Conservation (phyloP, 2,888 invertebrate genomes). For the Eupithecia inturbata region DNA sequence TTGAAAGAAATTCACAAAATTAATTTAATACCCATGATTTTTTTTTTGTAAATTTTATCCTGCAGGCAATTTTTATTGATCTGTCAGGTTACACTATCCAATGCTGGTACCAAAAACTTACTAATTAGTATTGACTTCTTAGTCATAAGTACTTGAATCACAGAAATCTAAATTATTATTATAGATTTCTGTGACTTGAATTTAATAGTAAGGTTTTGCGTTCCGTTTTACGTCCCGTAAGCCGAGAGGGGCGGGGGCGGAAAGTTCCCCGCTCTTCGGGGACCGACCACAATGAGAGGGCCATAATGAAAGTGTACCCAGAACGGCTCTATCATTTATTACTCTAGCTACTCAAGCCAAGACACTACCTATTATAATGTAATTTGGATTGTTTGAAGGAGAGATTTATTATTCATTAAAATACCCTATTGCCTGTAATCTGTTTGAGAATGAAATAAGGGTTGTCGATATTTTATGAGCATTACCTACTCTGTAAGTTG, state of each 20-base stretch:
- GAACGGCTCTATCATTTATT: constrained; percentile 62
- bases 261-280: constrained; percentile 57
- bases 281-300: constrained; percentile 62
- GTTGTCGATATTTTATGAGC: constrained; percentile 30
- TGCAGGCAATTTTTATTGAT: too few relatives aligned
- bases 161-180: too few relatives aligned
- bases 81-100: background rate
- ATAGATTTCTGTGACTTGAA: too few relatives aligned
- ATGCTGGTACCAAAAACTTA: background rate
- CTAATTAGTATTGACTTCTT: too few relatives aligned
- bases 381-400: constrained; percentile 48
- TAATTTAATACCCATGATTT: background rate
- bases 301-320: constrained; percentile 67
- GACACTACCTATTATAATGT: constrained; percentile 45
- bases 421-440: constrained; percentile 43
- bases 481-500: constrained; percentile 15
- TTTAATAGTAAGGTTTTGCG: constrained; percentile 63
- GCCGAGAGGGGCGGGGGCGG: constrained; percentile 57
- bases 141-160: constrained; percentile 45
- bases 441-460: constrained; percentile 43
- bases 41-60: background rate
- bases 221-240: constrained; percentile 51
- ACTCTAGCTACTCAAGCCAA: constrained; percentile 49
- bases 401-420: constrained; percentile 46
- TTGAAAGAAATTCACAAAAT: background rate